Evolutionary conservation across 2,888 invertebrate genomes (phyloP), one percentile per base, ranked within the genome.

Genomic region (Leucophenga montana): DNA sequence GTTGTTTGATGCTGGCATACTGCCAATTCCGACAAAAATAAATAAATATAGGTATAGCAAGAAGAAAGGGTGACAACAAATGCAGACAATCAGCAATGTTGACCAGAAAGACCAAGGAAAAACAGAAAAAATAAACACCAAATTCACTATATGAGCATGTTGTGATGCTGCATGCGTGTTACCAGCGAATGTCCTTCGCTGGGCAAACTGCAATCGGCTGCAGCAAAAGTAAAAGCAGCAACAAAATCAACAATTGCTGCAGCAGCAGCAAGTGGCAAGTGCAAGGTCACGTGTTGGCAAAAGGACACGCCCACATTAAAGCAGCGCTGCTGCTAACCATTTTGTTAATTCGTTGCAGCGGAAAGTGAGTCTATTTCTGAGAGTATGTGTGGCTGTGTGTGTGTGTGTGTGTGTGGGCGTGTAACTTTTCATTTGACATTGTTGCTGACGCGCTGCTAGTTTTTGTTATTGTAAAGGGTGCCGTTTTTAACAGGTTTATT

Each of bases 211-310:
- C 27, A 27, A 27, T 3, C 27, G 27, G 27, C 27, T 4, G 27
- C 27, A 27, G 27, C 4, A 27, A n/a, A 27, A 27, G 27, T 4
- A 27, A 4, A 33, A 59, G n/a, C 3, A 59, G n/a, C 59, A 59
- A 16, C 27, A 56, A 22, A 22, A 39, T 39, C 11, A 39, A 39
- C 39, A 56, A 22, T 22, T 18, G 56, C 18, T 18, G 54, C 18
- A 54, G 14, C 18, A n/a, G 18, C 56, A 56, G 56, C 59, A 59
- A 59, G 59, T 59, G 59, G 59, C 59, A 59, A 59, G 59, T 59
- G 59, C 59, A 59, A 59, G 59, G 59, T 27, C 59, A 59, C 33
- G 27, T 18, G 18, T 50, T 18, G 6, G 33, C 33, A n/a, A 13
- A 31, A 59, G 14, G 57, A 13, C 33, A 59, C 33, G 59, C 59